Evolutionary conservation across 2,888 invertebrate species (phyloP), one percentile per base, ranked within the genome.

Genomic region (Callyntrura guangdongensis): DNA sequence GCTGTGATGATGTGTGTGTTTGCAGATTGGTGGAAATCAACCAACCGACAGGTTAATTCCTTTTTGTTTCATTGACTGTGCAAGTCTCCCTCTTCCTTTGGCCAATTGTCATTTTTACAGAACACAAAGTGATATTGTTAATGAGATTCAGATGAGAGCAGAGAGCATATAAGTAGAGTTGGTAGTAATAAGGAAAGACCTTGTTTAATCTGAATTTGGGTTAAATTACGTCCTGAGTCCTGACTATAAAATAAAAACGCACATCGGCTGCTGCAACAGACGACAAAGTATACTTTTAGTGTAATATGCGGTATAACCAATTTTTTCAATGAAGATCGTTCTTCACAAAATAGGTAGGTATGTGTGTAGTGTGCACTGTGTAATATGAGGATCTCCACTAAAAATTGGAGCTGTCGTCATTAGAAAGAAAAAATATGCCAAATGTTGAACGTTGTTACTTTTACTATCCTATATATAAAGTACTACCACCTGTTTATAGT

Each of bases 81-180:
- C 45, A 45, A 72, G 14, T 72, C 45, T 45, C n/a, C 22, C 17
- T 72, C 6, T 72, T 25, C 17, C 25, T 67, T 67, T 45, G 36
- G n/a, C 72, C 17, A n/a, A 17, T 72, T 17, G 17, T 45, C 45
- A 36, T 36, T 72, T n/a, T n/a, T n/a, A n/a, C n/a, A n/a, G n/a
- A n/a, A n/a, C n/a, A 72, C 17, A 72, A 72, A 72, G 36, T 72
- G 72, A 72, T n/a, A 9, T 72, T 72, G 72, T 72, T 72, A 45
- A 72, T 11, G 45, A 14, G 36, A 45, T 17, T 45, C 9, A 20
- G n/a, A n/a, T 72, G 14, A 27, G n/a, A 36, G 36, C 4, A 8
- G 36, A 9, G 45, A n/a, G n/a, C n/a, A n/a, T n/a, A n/a, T 36
- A 6, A 45, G 5, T n/a, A 45, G n/a, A n/a, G 17, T 45, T 72